Evolutionary conservation across 2,797 vertebrate species (phyloP).

Genomic region (Aratinga solstitialis): DNA sequence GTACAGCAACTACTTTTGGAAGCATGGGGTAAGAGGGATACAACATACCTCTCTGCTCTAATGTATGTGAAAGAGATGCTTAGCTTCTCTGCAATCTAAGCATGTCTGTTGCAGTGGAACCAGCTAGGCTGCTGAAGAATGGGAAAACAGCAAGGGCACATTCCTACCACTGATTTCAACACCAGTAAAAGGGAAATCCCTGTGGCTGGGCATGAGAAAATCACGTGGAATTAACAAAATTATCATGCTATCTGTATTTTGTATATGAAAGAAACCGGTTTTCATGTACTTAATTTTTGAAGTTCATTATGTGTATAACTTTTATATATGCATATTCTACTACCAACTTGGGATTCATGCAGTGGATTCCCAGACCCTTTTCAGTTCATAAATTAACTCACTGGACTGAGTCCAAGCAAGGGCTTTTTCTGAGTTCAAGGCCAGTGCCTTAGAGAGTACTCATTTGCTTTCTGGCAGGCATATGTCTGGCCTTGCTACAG

Average conservation of each 20-base stretch:
- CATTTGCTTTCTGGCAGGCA: not conserved
- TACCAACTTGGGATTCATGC: not conserved
- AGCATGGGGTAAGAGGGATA: rapidly evolving
- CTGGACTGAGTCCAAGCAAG: not conserved
- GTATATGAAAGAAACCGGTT: not conserved
- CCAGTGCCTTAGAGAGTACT: not conserved
- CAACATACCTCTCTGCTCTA: not conserved
- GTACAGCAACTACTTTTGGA: not conserved
- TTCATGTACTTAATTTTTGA: not conserved
- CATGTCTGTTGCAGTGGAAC: not conserved
- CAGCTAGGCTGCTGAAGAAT: not conserved
- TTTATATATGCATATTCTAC: not conserved
- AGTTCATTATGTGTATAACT: not conserved
- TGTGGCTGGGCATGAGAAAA: not conserved
- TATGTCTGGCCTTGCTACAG: not conserved
- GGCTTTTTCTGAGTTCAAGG: not conserved
- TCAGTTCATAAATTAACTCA: slow-evolving; percentile 13
- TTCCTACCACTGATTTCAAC: not conserved
- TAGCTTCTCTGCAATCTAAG: not conserved
- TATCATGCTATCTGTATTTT: not conserved
- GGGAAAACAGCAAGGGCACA: not conserved
- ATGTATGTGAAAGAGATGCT: not conserved
- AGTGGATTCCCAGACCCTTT: not conserved
- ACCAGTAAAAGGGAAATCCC: not conserved
- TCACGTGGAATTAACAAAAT: not conserved